Base-by-base conservation (phyloP, 2,113 vertebrate species). In the Piprites chloris region DNA sequence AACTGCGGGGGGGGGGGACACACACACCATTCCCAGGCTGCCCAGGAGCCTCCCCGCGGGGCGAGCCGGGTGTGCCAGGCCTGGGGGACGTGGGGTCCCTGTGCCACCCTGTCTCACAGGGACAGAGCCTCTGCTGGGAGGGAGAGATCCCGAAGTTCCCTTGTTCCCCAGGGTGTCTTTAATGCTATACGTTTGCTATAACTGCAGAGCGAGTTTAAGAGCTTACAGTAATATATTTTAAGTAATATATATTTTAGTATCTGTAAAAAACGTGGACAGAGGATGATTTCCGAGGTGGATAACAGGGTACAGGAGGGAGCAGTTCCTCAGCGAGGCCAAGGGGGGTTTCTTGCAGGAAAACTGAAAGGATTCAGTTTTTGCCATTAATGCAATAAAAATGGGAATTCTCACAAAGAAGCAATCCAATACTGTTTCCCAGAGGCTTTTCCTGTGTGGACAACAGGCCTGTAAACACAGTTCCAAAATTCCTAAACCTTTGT, bases 241-340 rank as follows among this genome's bases (percentile, higher is more conserved):
- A 98, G 85, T 98, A 98, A 98, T 98, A 98, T 98, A 98, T 98
- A 98, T 98, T 98, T 98, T 98, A 97, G 97, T 97, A 98, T 93
- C 78, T 94, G 95, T 94, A 90, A 89, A 94, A 97, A 72, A 73
- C 93, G 90, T 7, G 7, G 93, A 72, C 88, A 94, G 47, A 93
- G 94, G 89, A 78, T 88, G 96, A 90, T 92, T 85, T 89, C 23
- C 61, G 94, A 82, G 89, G 83, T 83, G 86, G 96, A 94, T 59
- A 13, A 86, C 97, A 95, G 97, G 97, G 96, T 97, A 81, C 78
- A 84, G 78, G 96, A 66, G 83, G 50, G n/a, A 59, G 90, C 94
- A 53, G 92, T 17, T 68, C 79, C 96, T 89, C 74, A 66, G 91
- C 91, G 52, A 87, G 95, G 97, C 92, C 95, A 81, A 68, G 95